phyloP scores from a whole-genome alignment of 2,113 vertebrate species.

The Manacus vitellinus region DNA sequence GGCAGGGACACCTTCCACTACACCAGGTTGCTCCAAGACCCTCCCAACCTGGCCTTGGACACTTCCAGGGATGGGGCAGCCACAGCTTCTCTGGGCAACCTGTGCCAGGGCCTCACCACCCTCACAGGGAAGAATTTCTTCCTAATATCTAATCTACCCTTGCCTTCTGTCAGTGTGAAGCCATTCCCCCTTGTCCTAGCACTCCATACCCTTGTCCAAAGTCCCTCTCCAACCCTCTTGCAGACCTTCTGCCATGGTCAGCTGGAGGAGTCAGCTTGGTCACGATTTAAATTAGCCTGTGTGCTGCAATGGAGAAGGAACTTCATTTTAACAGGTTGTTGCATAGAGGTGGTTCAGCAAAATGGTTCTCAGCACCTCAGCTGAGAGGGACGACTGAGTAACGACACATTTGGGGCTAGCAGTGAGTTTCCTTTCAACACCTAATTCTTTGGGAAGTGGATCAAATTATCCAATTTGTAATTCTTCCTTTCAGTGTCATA shows the following conservation, averaged over 20 bases:
- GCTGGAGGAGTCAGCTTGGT: not conserved
- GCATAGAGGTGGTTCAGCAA: not conserved
- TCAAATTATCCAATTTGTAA: not conserved
- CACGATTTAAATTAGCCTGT: not conserved
- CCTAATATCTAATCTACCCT: not conserved
- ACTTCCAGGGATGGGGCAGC: not conserved
- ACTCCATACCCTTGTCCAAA: not conserved
- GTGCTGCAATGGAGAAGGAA: not conserved
- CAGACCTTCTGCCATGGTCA: not conserved
- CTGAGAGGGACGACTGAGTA: not conserved
- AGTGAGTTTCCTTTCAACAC: not conserved
- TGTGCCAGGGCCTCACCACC: not conserved
- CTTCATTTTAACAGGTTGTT: not conserved
- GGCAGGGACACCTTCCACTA: not conserved
- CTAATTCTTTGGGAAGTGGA: not conserved
- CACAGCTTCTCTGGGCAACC: not conserved
- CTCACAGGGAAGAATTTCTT: not conserved
- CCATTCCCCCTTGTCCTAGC: not conserved
- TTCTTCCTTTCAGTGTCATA: not conserved
- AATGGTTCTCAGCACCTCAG: not conserved
- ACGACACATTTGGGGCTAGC: too few species aligned
- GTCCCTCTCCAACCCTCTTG: not conserved
- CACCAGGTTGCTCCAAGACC: rapidly evolving
- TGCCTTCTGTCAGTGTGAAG: not conserved
- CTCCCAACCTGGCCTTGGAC: rapidly evolving